Evolutionary conservation across 2,113 vertebrate species (phyloP).

Genomic region (Chrysemys picta): DNA sequence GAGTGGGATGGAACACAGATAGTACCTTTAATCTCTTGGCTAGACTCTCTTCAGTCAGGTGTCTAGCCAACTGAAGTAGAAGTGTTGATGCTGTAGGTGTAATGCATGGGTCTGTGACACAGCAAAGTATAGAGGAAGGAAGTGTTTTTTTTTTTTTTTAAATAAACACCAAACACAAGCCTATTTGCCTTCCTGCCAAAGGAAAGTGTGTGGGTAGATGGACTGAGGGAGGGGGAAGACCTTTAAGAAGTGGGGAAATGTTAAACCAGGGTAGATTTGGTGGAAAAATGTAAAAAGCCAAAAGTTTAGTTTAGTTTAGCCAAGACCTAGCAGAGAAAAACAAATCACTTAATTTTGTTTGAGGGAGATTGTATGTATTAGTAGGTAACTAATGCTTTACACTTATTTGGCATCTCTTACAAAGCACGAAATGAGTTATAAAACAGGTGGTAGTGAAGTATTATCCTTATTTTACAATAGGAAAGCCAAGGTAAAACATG

Average conservation of each 20-base stretch:
- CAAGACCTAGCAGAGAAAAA: not conserved
- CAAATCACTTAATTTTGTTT: not conserved
- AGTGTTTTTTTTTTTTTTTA: not conserved
- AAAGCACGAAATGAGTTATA: not conserved
- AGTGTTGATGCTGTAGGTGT: not conserved
- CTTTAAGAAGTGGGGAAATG: not conserved
- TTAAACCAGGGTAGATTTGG: not conserved
- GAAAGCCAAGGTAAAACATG: not conserved
- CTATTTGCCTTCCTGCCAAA: not conserved
- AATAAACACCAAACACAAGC: too few relatives aligned
- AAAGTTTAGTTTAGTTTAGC: not conserved
- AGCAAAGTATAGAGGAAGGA: not conserved
- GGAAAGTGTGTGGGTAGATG: not conserved
- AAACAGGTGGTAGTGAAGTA: not conserved
- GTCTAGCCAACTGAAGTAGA: not conserved
- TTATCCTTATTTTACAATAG: not conserved
- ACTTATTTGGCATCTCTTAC: not conserved
- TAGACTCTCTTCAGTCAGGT: not conserved
- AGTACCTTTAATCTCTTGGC: not conserved
- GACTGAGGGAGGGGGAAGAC: not conserved
- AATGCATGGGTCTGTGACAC: not conserved
- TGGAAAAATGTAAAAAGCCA: not conserved
- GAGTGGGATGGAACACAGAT: too few relatives aligned
- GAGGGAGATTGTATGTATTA: not conserved
- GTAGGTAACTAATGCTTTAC: not conserved